Base-by-base conservation (phyloP, 2,113 vertebrate species). In the Calypte anna region DNA sequence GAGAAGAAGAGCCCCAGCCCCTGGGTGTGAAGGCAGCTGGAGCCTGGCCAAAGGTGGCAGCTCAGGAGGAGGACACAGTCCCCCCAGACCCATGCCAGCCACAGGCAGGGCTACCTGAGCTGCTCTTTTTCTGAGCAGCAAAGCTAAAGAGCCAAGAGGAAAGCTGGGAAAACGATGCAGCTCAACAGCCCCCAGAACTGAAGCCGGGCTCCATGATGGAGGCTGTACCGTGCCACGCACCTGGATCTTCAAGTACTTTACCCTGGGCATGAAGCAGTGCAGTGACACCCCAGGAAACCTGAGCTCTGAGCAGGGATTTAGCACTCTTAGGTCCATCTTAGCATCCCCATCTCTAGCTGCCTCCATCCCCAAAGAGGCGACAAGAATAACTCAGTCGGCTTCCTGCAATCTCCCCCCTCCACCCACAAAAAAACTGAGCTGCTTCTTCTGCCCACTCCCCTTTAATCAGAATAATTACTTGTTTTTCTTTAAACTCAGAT, bases 401-500 rank as follows among this genome's bases (percentile, higher is more conserved):
- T 94, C 87, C 92, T 85, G 90, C 13, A 21, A 90, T 94, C 90
- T 83, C 73, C 79, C 73, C 80, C 43, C 76, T 86, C 92, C 92
- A 88, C 94, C 90, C 94, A 94, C 86, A 94, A 91, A 86, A 79
- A 91, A 94, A 40, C 64, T 33, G 88, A 97, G 91, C 86, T 93
- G 6, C 91, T 96, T 93, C 91, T 96, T 84, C 89, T 96, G 94
- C 93, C 91, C 92, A 87, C 94, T 91, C 91, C 82, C 84, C 94
- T 95, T 94, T 96, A 95, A 96, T 94, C 92, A 93, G 94, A 97
- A 96, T 95, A 97, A 97, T 93, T 83, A 96, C 96, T 95, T 97
- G 96, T 96, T 97, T 97, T 96, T 97, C 95, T 94, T 95, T 93
- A 90, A 94, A 93, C 86, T 92, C 93, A 90, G 92, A 96, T 92